phyloP scores from a whole-genome alignment of 2,113 vertebrate species.

The Fregata magnificens region DNA sequence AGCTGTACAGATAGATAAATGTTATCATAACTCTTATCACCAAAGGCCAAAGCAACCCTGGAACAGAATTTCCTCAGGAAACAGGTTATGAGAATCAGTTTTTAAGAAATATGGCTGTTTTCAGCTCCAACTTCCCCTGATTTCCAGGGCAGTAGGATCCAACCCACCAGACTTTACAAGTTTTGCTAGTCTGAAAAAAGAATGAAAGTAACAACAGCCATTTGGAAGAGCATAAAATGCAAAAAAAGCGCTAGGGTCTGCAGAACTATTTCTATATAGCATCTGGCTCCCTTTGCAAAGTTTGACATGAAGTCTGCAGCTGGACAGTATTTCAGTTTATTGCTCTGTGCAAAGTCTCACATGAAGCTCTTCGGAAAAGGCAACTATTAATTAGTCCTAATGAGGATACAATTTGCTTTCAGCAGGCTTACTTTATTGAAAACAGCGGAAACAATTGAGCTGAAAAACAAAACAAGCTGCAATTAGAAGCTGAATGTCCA shows the following conservation, averaged over 20 bases:
- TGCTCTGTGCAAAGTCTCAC: background rate
- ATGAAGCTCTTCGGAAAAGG: constrained; percentile 4
- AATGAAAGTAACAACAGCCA: background rate
- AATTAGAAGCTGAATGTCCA: constrained; percentile 27
- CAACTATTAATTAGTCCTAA: constrained; percentile 41
- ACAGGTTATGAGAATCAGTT: background rate
- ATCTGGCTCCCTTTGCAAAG: background rate
- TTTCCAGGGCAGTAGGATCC: background rate
- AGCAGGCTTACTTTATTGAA: background rate
- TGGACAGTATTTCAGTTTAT: constrained; percentile 14
- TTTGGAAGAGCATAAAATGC: background rate
- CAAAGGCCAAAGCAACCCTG: background rate
- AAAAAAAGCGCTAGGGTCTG: background rate
- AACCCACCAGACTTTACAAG: background rate
- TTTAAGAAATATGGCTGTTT: background rate
- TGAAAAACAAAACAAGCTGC: background rate
- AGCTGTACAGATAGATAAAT: background rate
- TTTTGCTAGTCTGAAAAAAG: background rate
- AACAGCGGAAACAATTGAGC: background rate
- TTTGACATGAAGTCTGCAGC: background rate
- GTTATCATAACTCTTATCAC: background rate
- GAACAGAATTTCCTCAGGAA: background rate
- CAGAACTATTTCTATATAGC: constrained; percentile 5
- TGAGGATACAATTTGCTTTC: constrained; percentile 25
- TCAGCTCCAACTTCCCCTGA: background rate